A percentile compares a stretch with the other conserved stretches of the same genome.
Evolutionary conservation across 2,113 vertebrate species (phyloP).

Genomic region (Oreochromis niloticus): DNA sequence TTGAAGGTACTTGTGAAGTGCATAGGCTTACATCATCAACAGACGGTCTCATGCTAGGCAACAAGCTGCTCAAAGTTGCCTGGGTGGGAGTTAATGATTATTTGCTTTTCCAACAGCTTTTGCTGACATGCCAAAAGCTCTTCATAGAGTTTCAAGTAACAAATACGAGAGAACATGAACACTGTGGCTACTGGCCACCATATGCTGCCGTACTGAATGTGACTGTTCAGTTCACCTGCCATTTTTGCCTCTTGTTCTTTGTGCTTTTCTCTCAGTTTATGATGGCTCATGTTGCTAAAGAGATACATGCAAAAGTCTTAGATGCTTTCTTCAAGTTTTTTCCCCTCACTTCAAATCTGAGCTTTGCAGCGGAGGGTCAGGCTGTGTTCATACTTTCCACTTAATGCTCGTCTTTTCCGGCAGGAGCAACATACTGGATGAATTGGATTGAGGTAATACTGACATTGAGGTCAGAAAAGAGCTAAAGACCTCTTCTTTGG

Average conservation of each 20-base stretch:
- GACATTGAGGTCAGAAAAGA: constrained; percentile 48
- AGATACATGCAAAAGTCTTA: background rate
- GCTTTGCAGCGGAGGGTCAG: background rate
- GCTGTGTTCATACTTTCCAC: background rate
- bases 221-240: background rate
- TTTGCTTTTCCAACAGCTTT: constrained; percentile 55
- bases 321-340: constrained; percentile 7
- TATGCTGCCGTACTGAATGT: background rate
- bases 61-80: constrained; percentile 54
- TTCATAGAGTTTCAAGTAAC: constrained; percentile 15
- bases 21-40: constrained; percentile 22
- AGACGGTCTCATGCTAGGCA: constrained; percentile 47
- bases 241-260: background rate
- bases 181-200: background rate
- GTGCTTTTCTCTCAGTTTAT: background rate
- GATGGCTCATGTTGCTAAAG: constrained; percentile 3
- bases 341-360: background rate
- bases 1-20: constrained; percentile 40
- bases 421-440: constrained; percentile 53
- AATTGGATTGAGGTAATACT: constrained; percentile 54
- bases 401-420: constrained; percentile 6
- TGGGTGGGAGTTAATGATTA: constrained; percentile 47
- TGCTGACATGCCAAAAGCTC: constrained; percentile 55
- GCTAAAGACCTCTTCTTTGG: constrained; percentile 27
- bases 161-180: background rate